Evolutionary conservation across 2,888 invertebrate species (phyloP), one percentile per base, ranked within the genome.

Genomic region (Nomada fabriciana): DNA sequence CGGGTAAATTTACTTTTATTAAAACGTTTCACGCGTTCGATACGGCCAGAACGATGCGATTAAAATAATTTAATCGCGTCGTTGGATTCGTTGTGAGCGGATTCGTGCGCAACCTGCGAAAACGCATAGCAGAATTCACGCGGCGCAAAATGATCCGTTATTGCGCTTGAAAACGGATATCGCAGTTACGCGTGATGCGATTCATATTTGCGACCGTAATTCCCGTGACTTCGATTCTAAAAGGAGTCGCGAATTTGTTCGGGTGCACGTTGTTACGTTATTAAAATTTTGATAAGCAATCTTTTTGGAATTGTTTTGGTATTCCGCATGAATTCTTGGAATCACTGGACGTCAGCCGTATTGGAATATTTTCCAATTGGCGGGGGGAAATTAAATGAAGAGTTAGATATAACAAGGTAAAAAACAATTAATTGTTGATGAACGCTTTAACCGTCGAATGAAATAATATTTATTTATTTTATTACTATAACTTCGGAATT

Each of bases 1-100:
- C 36, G 29, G 20, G 5, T 43, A 10, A 55, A 53, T 63, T 63
- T 23, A 23, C 9, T 25, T 70, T 71, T 57, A 63, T 64, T 64
- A 57, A 59, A 59, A 52, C 50, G 13, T 36, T 18, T 57, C 23
- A 1, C 55, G n/a, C 36, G 11, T 57, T 52, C 25, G n/a, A 50
- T 47, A 57, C 15, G 10, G n/a, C 20, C 23, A 18, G n/a, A 18
- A n/a, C 47, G 25, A 52, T 18, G 42, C 36, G 43, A 71, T 76
- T 64, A 65, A 76, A 59, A 65, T 71, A 76, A 64, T 76, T 71
- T 59, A 47, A 59, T n/a, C n/a, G 13, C 3, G 15, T 7, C 13
- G 15, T 23, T 13, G 43, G n/a, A 36, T 36, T 23, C 20, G n/a
- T 29, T 23, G 13, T n/a, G 25, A 59, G 36, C 63, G 7, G 1